phyloP scores from a whole-genome alignment of 2,888 invertebrate genomes.

The Galeruca laticollis region DNA sequence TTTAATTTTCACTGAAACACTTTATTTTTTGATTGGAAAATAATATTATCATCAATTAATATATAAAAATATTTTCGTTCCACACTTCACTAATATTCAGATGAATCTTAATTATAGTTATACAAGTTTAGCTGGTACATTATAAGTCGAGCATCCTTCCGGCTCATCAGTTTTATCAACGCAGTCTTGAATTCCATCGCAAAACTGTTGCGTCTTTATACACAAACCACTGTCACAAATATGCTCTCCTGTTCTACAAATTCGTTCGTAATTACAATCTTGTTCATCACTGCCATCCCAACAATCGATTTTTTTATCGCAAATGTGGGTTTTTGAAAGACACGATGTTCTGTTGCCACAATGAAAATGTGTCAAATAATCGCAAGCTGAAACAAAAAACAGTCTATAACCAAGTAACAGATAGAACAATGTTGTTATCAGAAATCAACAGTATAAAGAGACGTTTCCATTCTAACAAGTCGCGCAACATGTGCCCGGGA shows the following conservation, averaged over 20 bases:
- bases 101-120: neutral
- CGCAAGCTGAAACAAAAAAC: conserved; percentile 71
- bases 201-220: conserved; percentile 71
- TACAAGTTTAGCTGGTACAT: conserved; percentile 8
- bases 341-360: conserved; percentile 82
- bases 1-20: no score
- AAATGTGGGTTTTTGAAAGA: conserved; percentile 75
- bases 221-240: conserved; percentile 74
- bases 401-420: no score
- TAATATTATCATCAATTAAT: no score
- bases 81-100: no score
- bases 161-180: conserved; percentile 78
- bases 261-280: conserved; percentile 67
- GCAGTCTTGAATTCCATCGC: conserved; percentile 78
- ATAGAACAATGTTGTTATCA: no score
- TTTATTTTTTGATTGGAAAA: no score
- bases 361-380: conserved; percentile 76
- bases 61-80: no score
- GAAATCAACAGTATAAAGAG: no score
- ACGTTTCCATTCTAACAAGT: no score
- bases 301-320: conserved; percentile 81
- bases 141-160: conserved; percentile 65
- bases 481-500: no score
- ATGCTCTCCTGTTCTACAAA: conserved; percentile 41
- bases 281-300: conserved; percentile 84